A percentile compares a stretch with the other conserved stretches of the same genome.
phyloP scores from a whole-genome alignment of 2,113 vertebrate species.

The Chinchilla lanigera region DNA sequence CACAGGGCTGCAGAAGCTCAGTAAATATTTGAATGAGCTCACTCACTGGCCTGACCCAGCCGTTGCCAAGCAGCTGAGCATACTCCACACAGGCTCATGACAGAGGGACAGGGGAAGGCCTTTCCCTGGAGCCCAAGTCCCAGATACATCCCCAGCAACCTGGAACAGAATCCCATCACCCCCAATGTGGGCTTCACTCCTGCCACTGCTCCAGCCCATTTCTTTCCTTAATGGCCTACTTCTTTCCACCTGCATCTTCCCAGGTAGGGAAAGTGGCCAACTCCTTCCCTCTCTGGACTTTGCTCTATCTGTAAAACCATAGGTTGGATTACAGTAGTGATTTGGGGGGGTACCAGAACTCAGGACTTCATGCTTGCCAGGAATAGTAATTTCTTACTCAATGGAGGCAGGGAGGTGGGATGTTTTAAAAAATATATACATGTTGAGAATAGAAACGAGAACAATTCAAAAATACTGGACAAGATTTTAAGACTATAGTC shows the following conservation, averaged over 20 bases:
- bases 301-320: not conserved
- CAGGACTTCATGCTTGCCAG: too few species aligned
- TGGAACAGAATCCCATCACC: not conserved
- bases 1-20: not conserved
- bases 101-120: not conserved
- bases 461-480: not conserved
- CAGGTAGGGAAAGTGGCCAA: not conserved
- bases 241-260: not conserved
- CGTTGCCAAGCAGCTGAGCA: conserved; percentile 53
- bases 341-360: not conserved
- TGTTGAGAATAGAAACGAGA: conserved; percentile 21
- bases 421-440: not conserved
- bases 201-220: not conserved
- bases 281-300: not conserved
- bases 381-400: conserved; percentile 23
- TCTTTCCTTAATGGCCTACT: conserved; percentile 12
- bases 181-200: not conserved
- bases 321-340: not conserved
- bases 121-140: conserved; percentile 9
- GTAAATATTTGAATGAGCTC: conserved; percentile 54
- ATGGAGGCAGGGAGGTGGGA: not conserved
- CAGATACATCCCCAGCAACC: conserved; percentile 9
- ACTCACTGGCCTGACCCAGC: not conserved
- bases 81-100: not conserved
- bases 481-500: not conserved